Percentiles rank a stretch among this genome's conserved stretches.
phyloP scores from a whole-genome alignment of 2,888 invertebrate species.

The Syrphus vitripennis region DNA sequence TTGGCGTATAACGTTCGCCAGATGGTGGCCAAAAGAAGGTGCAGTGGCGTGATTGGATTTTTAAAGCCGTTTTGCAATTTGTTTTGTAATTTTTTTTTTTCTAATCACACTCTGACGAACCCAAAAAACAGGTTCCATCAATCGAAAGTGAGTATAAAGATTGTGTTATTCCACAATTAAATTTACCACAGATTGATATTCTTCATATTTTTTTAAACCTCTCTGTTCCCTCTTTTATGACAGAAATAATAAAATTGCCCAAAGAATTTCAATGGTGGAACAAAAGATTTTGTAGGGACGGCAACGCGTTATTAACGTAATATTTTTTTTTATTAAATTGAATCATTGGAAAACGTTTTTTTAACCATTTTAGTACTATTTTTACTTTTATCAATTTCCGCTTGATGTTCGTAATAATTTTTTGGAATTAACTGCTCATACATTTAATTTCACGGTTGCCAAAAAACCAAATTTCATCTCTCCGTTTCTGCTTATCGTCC shows the following conservation, averaged over 20 bases:
- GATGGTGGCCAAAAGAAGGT: conserved; percentile 57
- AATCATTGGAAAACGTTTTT: too few relatives aligned
- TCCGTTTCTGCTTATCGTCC: too few relatives aligned
- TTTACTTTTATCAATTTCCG: too few relatives aligned
- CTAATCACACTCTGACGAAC: neutral
- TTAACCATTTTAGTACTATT: too few relatives aligned
- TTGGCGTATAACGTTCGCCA: conserved; percentile 29
- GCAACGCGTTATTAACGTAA: neutral
- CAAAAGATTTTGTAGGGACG: too few relatives aligned
- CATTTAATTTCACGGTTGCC: too few relatives aligned
- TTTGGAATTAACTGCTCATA: too few relatives aligned
- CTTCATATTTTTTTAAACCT: neutral
- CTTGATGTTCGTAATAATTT: too few relatives aligned
- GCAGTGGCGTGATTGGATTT: conserved; percentile 56
- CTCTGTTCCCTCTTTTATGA: too few relatives aligned
- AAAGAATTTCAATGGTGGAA: too few relatives aligned
- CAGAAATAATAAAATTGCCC: too few relatives aligned
- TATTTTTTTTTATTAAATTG: neutral
- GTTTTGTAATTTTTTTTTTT: neutral
- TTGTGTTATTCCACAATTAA: neutral
- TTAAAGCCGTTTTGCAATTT: conserved; percentile 37
- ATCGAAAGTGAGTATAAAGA: conserved; percentile 6
- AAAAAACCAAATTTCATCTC: too few relatives aligned
- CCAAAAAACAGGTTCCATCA: neutral
- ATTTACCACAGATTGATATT: neutral